Base-by-base conservation (phyloP, 2,113 vertebrate genomes). In the Thinocorus orbignyianus region DNA sequence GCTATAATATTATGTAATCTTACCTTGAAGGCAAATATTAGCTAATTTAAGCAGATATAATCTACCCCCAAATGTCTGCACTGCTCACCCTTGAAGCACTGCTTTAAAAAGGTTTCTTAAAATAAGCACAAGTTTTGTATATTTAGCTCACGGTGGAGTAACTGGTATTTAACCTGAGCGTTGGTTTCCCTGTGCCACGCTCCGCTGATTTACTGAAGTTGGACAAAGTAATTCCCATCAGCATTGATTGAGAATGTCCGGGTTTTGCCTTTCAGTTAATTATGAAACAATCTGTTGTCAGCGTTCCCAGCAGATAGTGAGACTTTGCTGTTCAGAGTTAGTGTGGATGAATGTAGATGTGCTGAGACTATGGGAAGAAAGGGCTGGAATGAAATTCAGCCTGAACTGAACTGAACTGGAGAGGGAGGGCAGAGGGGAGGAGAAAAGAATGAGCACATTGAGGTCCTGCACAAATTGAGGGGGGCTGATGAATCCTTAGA, bases 231-330 rank as follows among this genome's bases (percentile, higher is more conserved):
- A 90, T 94, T 93, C 94, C 95, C 88, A 93, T 89, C 95, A 93
- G 86, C 93, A 76, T 89, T 93, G 96, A 94, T 55, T 95, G 95
- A 96, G 92, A 94, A 78, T 76, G 83, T 86, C 97, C 97, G 94
- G 94, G 81, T 91, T 97, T 92, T 97, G 96, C 96, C 91, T 81
- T 94, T 97, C 97, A 96, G 78, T 96, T 96, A 96, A 96, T 97
- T 95, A 95, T 65, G 92, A 93, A 97, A 85, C 94, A 96, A 86
- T 92, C 95, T 96, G 94, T 88, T 81, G 93, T 96, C 96, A 90
- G 71, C 90, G 62, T 92, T 95, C 92, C 91, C 91, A 79, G 83
- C 96, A 80, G 92, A 94, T 31, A 90, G 91, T 20, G 88, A 71
- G 81, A 92, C 90, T 97, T 97, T 81, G 78, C 96, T 78, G 25